Conservation (phyloP, 2,888 invertebrate genomes). For the Mythimna loreyi region DNA sequence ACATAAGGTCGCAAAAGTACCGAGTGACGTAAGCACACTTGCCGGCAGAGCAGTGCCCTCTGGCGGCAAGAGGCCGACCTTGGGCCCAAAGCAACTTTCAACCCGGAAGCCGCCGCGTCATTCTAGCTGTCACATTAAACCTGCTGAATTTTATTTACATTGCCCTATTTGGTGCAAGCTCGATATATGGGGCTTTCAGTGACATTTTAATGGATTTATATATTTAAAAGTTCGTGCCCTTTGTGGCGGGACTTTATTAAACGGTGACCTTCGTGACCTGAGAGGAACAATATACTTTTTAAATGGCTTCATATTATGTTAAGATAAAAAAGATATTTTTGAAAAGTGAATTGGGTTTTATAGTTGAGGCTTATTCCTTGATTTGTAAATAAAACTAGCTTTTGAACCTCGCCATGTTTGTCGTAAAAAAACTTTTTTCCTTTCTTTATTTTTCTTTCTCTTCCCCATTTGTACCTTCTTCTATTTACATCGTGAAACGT, state of each 20-base stretch:
- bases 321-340: slow-evolving; percentile 1
- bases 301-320: slow-evolving; percentile 14
- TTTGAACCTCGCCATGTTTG: too few relatives aligned
- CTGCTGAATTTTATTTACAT: slow-evolving; percentile 70
- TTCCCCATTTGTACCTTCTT: too few relatives aligned
- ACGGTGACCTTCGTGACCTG: slow-evolving; percentile 58
- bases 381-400: slow-evolving; percentile 4
- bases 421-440: too few relatives aligned
- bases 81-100: slow-evolving; percentile 85
- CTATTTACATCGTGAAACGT: too few relatives aligned
- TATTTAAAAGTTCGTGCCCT: slow-evolving; percentile 60
- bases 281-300: slow-evolving; percentile 19
- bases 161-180: slow-evolving; percentile 71
- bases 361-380: neutral
- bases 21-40: slow-evolving; percentile 74
- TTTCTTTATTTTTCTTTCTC: too few relatives aligned
- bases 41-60: slow-evolving; percentile 77
- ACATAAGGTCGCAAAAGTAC: slow-evolving; percentile 54
- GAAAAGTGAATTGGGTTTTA: neutral
- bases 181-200: slow-evolving; percentile 59
- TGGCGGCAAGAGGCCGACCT: slow-evolving; percentile 75
- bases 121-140: slow-evolving; percentile 66
- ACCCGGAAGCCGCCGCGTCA: slow-evolving; percentile 81
- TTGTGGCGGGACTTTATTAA: slow-evolving; percentile 49
- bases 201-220: slow-evolving; percentile 63